Percentiles rank a stretch among this genome's conserved stretches.
These are phyloP conservation scores for Myripristis murdjan DNA, from an alignment of 2,797 vertebrate species.

Conservation along the genomic window DNA sequence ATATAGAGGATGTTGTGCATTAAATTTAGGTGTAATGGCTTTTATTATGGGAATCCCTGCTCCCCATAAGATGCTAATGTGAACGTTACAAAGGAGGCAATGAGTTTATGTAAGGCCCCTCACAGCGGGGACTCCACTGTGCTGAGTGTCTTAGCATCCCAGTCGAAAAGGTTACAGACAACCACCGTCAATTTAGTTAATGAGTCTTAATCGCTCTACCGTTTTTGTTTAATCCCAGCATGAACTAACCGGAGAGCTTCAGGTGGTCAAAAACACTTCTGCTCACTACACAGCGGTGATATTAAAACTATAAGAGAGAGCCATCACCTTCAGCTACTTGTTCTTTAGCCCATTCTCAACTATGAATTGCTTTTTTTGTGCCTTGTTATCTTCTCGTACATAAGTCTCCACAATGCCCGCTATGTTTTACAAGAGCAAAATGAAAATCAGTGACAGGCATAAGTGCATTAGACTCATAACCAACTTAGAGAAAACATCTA, in stretches of 20 bases:
- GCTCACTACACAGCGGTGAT: not conserved
- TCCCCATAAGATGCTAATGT: not conserved
- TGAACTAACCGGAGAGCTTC: not conserved
- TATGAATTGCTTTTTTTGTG: no score
- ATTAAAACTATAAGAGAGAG: not conserved
- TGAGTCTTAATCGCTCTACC: not conserved
- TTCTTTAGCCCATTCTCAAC: no score
- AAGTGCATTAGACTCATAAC: constrained; percentile 14
- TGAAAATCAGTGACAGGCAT: constrained; percentile 1
- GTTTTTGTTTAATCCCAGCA: not conserved
- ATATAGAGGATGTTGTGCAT: not conserved
- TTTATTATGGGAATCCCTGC: not conserved
- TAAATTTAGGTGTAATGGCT: not conserved
- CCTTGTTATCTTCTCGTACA: not conserved
- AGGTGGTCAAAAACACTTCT: not conserved
- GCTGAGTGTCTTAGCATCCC: not conserved
- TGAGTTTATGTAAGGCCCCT: no score
- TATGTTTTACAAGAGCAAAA: constrained; percentile 4
- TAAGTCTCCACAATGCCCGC: not conserved
- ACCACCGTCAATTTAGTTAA: not conserved
- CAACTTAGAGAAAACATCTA: not conserved
- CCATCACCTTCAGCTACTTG: not conserved
- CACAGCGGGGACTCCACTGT: not conserved
- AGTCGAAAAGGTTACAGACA: not conserved
- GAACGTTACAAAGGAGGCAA: no score